These are phyloP conservation scores for Latrodectus geometricus DNA, from an alignment of 1,140 invertebrate species.

Conservation along the genomic window DNA sequence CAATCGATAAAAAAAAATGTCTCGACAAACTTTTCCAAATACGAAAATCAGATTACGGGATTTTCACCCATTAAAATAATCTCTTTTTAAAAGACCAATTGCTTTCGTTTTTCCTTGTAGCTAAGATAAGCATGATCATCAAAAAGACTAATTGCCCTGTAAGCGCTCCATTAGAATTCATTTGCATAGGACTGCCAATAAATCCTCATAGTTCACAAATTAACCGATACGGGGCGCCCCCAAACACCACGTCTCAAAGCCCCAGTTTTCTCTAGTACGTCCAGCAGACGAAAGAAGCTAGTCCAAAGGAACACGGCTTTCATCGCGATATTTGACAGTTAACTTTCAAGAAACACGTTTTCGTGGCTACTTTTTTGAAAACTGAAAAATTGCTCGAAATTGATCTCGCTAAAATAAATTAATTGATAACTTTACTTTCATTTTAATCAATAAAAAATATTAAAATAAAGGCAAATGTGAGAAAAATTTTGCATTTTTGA, in stretches of 20 bases:
- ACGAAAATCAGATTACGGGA: too few relatives aligned
- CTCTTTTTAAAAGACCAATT: neutral
- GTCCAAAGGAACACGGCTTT: neutral
- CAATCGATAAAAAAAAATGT: too few relatives aligned
- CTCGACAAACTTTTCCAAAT: too few relatives aligned
- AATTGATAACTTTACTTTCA: too few relatives aligned
- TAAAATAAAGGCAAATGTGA: too few relatives aligned
- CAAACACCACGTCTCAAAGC: neutral
- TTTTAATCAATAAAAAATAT: too few relatives aligned
- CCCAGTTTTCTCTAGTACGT: neutral
- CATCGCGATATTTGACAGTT: neutral
- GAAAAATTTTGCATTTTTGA: neutral
- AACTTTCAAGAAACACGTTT: neutral
- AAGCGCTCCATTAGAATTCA: slow-evolving; percentile 39
- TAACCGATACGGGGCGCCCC: slow-evolving; percentile 19
- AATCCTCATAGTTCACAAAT: slow-evolving; percentile 44
- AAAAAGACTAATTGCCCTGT: slow-evolving; percentile 41
- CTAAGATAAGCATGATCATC: neutral
- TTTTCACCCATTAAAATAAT: neutral
- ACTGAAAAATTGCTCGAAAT: neutral
- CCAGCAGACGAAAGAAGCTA: neutral
- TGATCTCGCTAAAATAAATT: too few relatives aligned
- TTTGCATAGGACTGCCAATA: slow-evolving; percentile 26
- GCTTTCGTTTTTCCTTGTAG: neutral
- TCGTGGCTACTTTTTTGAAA: neutral